These are phyloP conservation scores for Mythimna loreyi DNA, from an alignment of 2,888 invertebrate species.

Conservation along the genomic window DNA sequence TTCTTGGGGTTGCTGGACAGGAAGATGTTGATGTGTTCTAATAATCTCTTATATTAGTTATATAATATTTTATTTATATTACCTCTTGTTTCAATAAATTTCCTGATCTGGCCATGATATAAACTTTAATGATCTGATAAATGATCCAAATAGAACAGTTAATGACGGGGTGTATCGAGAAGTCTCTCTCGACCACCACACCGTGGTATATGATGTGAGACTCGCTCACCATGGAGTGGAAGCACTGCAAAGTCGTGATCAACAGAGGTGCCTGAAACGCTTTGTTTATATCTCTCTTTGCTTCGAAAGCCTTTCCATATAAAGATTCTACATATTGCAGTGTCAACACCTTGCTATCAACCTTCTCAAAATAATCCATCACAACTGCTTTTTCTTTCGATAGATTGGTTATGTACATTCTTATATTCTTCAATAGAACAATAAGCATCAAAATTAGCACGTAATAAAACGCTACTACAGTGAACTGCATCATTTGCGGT, in stretches of 20 bases:
- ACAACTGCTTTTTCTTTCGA: slow-evolving; percentile 51
- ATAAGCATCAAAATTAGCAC: slow-evolving; percentile 74
- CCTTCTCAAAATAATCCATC: slow-evolving; percentile 62
- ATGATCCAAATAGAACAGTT: slow-evolving; percentile 81
- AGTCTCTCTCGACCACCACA: slow-evolving; percentile 63
- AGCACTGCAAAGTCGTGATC: slow-evolving; percentile 78
- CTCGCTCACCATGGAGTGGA: slow-evolving; percentile 82
- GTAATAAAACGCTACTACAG: slow-evolving; percentile 75
- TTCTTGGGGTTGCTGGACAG: no score
- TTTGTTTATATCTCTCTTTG: slow-evolving; percentile 75
- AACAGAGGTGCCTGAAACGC: slow-evolving; percentile 80
- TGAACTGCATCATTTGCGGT: slow-evolving; percentile 81
- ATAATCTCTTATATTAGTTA: no score
- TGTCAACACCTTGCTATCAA: slow-evolving; percentile 65
- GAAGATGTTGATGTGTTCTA: no score
- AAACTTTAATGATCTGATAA: slow-evolving; percentile 82
- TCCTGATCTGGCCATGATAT: slow-evolving; percentile 75
- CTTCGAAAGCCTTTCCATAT: slow-evolving; percentile 74
- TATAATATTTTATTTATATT: no score
- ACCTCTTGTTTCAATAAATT: slow-evolving; percentile 77
- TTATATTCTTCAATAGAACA: slow-evolving; percentile 72
- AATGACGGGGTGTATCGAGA: slow-evolving; percentile 73
- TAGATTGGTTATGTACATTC: slow-evolving; percentile 62
- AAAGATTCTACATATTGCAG: slow-evolving; percentile 75
- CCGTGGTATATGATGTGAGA: slow-evolving; percentile 82